Conservation (phyloP, 1,140 invertebrate species). For the Hypothenemus hampei region DNA sequence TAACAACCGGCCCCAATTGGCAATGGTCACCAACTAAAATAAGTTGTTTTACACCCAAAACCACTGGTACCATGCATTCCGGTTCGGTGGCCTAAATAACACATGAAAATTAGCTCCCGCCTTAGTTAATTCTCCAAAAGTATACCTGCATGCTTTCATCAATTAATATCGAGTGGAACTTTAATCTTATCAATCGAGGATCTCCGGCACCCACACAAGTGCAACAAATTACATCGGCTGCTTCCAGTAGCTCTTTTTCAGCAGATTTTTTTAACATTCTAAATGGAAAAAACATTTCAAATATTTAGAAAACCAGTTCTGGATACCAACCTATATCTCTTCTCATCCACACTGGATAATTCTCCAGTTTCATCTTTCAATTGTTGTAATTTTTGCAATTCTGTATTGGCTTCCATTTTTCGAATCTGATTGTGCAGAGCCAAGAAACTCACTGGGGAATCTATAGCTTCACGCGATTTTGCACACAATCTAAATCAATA, state of each 20-base stretch:
- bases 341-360: constrained; percentile 88
- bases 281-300: background rate
- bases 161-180: constrained; percentile 96
- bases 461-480: constrained; percentile 96
- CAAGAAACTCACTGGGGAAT: constrained; percentile 95
- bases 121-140: background rate
- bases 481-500: constrained; percentile 77
- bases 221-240: constrained; percentile 98
- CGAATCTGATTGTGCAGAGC: constrained; percentile 97
- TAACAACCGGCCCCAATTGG: constrained; percentile 96
- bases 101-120: too few relatives aligned
- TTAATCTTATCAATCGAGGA: constrained; percentile 81
- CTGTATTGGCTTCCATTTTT: constrained; percentile 85
- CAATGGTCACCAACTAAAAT: constrained; percentile 99
- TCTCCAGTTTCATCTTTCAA: constrained; percentile 97
- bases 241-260: constrained; percentile 88
- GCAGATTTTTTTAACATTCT: constrained; percentile 85
- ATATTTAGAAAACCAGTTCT: background rate
- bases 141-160: constrained; percentile 89
- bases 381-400: constrained; percentile 93
- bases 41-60: constrained; percentile 92
- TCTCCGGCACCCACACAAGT: constrained; percentile 99
- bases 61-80: constrained; percentile 94
- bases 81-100: constrained; percentile 63
- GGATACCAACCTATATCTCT: constrained; percentile 63